Percentiles rank a stretch among this genome's conserved stretches.
Conservation (phyloP, 2,797 vertebrate genomes). For the Muraenolepis orangiensis region DNA sequence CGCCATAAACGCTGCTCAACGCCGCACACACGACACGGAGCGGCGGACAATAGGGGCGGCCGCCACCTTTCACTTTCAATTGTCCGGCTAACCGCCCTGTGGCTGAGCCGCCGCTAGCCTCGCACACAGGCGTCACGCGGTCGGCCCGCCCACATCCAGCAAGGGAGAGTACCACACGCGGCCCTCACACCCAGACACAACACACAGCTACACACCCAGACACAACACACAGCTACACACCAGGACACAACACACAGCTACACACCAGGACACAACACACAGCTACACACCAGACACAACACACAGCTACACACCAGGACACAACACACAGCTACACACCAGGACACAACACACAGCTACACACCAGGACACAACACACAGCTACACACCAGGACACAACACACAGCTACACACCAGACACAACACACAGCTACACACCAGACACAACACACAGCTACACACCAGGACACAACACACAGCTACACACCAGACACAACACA, state of each 20-base stretch:
- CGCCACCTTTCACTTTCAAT: constrained; percentile 57
- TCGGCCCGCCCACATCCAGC: constrained; percentile 47
- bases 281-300: constrained; percentile 4
- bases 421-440: no score
- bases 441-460: no score
- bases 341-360: no score
- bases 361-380: no score
- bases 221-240: constrained; percentile 15
- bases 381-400: no score
- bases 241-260: no score
- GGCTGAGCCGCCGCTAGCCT: constrained; percentile 49
- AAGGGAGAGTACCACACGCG: constrained; percentile 36
- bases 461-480: no score
- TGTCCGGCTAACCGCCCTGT: constrained; percentile 52
- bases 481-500: no score
- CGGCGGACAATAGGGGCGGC: constrained; percentile 65
- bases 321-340: no score
- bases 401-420: no score
- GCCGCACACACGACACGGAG: constrained; percentile 62
- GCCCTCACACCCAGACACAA: constrained; percentile 39
- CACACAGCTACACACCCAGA: constrained; percentile 23
- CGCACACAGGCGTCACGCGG: constrained; percentile 50
- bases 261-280: no score
- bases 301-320: no score
- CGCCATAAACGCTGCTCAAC: constrained; percentile 38